phyloP scores from a whole-genome alignment of 2,113 vertebrate species.

The Phrynocephalus versicolor region DNA sequence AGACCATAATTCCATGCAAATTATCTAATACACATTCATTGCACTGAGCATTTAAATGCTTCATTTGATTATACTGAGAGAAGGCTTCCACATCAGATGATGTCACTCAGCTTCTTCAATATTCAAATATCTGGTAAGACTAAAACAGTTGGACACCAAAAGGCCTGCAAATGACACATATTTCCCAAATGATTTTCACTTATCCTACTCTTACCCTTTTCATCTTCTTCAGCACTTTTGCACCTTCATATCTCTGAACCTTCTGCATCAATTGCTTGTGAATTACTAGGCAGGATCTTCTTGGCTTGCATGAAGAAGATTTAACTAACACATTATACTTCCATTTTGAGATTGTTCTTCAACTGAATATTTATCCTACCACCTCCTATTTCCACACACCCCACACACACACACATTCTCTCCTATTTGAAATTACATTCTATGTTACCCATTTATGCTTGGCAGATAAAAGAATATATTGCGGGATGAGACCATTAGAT shows the following conservation, averaged over 20 bases:
- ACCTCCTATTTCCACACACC: no score
- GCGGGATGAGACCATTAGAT: not conserved
- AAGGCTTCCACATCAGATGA: not conserved
- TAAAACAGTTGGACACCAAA: not conserved
- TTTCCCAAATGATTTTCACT: not conserved
- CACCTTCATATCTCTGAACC: not conserved
- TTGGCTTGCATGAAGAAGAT: no score
- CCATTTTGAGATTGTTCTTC: not conserved
- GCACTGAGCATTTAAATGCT: not conserved
- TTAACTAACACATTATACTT: not conserved
- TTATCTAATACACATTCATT: constrained; percentile 14
- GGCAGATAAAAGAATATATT: not conserved
- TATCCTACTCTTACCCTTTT: not conserved
- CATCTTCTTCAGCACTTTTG: not conserved
- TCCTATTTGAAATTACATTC: not conserved
- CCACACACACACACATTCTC: not conserved
- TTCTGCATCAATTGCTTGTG: not conserved
- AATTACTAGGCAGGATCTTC: not conserved
- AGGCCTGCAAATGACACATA: not conserved
- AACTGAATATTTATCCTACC: not conserved
- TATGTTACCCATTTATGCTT: not conserved
- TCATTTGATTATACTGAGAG: not conserved
- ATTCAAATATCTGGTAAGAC: not conserved
- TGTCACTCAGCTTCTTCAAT: not conserved
- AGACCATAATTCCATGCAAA: not conserved